Conservation (phyloP, 2,113 vertebrate genomes). For the Sylvilagus bachmani region DNA sequence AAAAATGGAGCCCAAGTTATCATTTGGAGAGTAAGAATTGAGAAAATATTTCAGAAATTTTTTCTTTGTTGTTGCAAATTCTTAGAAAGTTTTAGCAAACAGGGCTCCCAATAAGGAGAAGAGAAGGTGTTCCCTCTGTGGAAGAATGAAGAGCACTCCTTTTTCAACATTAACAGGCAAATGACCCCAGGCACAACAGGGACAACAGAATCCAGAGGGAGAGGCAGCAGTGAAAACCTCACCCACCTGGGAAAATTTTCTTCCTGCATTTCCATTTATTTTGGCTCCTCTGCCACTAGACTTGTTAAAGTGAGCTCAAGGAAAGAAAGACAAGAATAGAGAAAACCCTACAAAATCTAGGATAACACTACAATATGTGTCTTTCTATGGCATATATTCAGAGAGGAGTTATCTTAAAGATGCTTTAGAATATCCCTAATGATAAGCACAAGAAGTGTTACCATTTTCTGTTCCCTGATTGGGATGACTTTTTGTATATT, state of each 20-base stretch:
- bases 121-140: background rate
- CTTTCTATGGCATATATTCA: background rate
- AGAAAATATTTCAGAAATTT: constrained; percentile 38
- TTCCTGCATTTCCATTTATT: background rate
- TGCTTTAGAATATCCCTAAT: constrained; percentile 42
- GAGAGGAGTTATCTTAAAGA: constrained; percentile 19
- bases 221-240: background rate
- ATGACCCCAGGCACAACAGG: background rate
- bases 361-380: background rate
- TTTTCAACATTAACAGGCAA: background rate
- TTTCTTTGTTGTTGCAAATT: background rate
- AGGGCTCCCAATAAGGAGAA: background rate
- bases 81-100: background rate
- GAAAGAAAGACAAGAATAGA: background rate
- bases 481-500: constrained; percentile 51
- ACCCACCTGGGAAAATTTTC: background rate
- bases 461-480: constrained; percentile 25
- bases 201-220: background rate
- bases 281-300: background rate
- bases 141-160: background rate
- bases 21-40: constrained; percentile 3
- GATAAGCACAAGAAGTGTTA: background rate
- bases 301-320: background rate
- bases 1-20: background rate
- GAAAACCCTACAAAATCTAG: background rate